These are phyloP conservation scores for Apogon talboti DNA, from an alignment of 2,797 vertebrate species.

Conservation along the genomic window DNA sequence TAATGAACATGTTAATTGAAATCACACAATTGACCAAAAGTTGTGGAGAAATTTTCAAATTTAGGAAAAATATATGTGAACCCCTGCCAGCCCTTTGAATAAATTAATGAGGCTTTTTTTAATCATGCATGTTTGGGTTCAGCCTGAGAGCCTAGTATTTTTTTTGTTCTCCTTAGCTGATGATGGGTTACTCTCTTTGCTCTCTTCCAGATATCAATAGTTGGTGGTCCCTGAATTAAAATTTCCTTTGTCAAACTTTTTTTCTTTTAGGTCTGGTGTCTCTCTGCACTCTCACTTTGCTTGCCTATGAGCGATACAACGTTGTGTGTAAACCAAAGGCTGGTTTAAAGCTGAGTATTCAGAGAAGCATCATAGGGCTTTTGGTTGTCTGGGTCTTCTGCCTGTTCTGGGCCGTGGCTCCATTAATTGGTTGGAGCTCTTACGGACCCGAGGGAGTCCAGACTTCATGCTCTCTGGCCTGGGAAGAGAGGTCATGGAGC, in stretches of 20 bases:
- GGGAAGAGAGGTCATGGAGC: constrained; percentile 75
- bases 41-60: too few species aligned
- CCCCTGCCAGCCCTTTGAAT: too few species aligned
- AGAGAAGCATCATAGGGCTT: constrained; percentile 69
- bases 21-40: too few species aligned
- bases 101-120: too few species aligned
- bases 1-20: too few species aligned
- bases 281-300: constrained; percentile 80
- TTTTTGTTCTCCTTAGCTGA: too few species aligned
- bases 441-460: constrained; percentile 79
- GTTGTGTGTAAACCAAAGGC: constrained; percentile 77
- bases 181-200: too few species aligned
- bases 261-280: constrained; percentile 78
- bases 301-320: constrained; percentile 81
- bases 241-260: background rate
- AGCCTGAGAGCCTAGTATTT: too few species aligned
- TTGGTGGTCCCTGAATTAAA: background rate
- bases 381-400: constrained; percentile 79
- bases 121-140: too few species aligned
- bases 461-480: constrained; percentile 82
- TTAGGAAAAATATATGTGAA: too few species aligned
- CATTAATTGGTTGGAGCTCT: constrained; percentile 79
- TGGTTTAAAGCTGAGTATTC: constrained; percentile 70
- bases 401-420: constrained; percentile 77
- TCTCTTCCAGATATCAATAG: too few species aligned